Evolutionary conservation across 2,113 vertebrate genomes (phyloP).

Genomic region (Paedocypris sp.): DNA sequence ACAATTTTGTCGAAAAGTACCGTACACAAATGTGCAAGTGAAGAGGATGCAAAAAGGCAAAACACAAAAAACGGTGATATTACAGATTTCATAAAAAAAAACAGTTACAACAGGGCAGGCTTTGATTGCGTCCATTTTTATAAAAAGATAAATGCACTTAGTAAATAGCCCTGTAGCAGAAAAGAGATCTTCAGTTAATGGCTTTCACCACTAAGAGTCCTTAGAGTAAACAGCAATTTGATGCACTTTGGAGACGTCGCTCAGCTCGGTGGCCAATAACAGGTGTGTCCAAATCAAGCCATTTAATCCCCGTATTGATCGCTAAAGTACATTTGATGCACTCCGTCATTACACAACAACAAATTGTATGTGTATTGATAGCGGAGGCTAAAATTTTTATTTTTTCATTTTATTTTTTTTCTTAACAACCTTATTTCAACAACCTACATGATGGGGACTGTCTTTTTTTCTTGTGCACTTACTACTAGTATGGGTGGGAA

Average conservation of each 20-base stretch:
- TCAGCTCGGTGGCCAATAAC: slow-evolving; percentile 15
- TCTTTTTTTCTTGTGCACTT: too few relatives aligned
- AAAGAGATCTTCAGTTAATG: slow-evolving; percentile 25
- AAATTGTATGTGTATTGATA: slow-evolving; percentile 23
- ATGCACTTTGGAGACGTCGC: slow-evolving; percentile 27
- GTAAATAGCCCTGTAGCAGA: slow-evolving; percentile 11
- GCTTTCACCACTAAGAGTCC: slow-evolving; percentile 24
- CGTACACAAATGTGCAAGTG: too few relatives aligned
- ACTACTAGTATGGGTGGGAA: too few relatives aligned
- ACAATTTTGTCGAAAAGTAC: too few relatives aligned
- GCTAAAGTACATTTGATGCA: slow-evolving; percentile 21
- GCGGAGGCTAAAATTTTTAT: slow-evolving; percentile 37
- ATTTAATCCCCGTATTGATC: slow-evolving; percentile 26
- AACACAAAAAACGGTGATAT: not conserved
- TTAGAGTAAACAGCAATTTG: slow-evolving; percentile 32
- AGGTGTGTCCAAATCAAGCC: slow-evolving; percentile 24
- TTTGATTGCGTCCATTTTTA: slow-evolving; percentile 17
- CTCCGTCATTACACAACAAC: slow-evolving; percentile 29
- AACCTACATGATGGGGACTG: too few relatives aligned
- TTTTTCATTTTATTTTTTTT: too few relatives aligned
- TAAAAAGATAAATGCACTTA: slow-evolving; percentile 29
- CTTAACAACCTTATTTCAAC: too few relatives aligned
- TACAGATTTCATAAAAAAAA: not conserved
- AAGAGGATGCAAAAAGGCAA: not conserved
- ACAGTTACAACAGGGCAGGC: not conserved